phyloP scores from a whole-genome alignment of 2,888 invertebrate species.

The Campoplex capitator region DNA sequence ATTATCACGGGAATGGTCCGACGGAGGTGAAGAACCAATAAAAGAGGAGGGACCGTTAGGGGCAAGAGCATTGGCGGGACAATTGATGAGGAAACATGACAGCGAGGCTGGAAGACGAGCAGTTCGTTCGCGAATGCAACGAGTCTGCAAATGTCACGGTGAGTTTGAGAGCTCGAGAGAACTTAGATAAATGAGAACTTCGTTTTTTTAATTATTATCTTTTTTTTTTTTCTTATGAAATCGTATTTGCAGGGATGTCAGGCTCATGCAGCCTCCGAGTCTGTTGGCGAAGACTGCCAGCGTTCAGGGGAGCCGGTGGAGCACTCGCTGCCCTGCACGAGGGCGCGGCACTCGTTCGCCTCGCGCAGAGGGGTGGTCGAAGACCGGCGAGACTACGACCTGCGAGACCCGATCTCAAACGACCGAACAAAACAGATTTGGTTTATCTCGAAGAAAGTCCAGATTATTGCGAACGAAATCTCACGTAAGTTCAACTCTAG shows the following conservation, averaged over 20 bases:
- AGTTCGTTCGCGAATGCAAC: slow-evolving; percentile 92
- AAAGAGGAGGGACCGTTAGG: slow-evolving; percentile 87
- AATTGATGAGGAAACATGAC: slow-evolving; percentile 95
- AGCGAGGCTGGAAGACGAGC: slow-evolving; percentile 95
- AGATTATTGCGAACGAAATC: slow-evolving; percentile 95
- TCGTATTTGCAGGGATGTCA: slow-evolving; percentile 87
- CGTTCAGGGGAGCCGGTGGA: slow-evolving; percentile 91
- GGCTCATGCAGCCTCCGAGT: slow-evolving; percentile 96
- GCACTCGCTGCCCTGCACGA: slow-evolving; percentile 93
- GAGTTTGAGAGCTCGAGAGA: slow-evolving; percentile 26
- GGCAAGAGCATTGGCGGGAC: slow-evolving; percentile 81
- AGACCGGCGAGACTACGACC: slow-evolving; percentile 90
- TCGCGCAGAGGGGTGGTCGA: slow-evolving; percentile 87
- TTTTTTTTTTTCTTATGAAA: slow-evolving; percentile 25
- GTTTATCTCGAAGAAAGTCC: slow-evolving; percentile 96
- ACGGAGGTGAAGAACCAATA: slow-evolving; percentile 91
- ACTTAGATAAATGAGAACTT: neutral
- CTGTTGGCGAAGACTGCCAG: slow-evolving; percentile 94
- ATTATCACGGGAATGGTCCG: slow-evolving; percentile 94
- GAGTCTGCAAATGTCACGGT: slow-evolving; percentile 97
- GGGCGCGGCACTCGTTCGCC: slow-evolving; percentile 93
- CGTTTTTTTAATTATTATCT: too few relatives aligned
- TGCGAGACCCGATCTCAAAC: slow-evolving; percentile 91
- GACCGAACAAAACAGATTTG: slow-evolving; percentile 95
- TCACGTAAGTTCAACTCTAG: slow-evolving; percentile 87